Conservation (phyloP, 2,888 invertebrate genomes). For the Leptura quadrifasciata region DNA sequence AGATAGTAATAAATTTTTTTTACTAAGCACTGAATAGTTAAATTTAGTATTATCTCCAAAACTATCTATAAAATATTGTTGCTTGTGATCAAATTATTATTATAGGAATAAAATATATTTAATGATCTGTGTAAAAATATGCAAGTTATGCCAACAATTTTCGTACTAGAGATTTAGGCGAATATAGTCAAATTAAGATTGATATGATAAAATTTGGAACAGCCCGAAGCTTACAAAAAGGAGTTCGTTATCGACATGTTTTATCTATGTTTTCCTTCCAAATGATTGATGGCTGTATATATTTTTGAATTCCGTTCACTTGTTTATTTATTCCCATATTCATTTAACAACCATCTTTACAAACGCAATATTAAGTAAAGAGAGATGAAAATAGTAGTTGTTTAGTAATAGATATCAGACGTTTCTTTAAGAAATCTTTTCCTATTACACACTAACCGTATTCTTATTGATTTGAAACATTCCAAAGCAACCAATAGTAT, state of each 20-base stretch:
- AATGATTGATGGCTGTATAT: conserved; percentile 11
- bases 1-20: too few species aligned
- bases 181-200: conserved; percentile 15
- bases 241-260: conserved; percentile 23
- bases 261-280: conserved; percentile 19
- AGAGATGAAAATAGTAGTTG: neutral
- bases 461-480: too few species aligned
- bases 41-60: too few species aligned
- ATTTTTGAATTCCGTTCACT: conserved; percentile 5
- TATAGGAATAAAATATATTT: neutral
- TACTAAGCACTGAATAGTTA: too few species aligned
- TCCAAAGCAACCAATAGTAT: too few species aligned
- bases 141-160: neutral
- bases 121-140: neutral
- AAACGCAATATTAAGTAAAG: neutral
- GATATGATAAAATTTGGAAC: conserved; percentile 17
- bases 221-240: conserved; percentile 12
- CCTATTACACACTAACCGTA: too few species aligned
- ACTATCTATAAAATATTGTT: too few species aligned
- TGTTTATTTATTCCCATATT: neutral
- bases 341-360: neutral
- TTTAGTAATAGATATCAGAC: too few species aligned
- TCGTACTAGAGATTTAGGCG: neutral
- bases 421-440: too few species aligned
- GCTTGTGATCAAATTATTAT: neutral